phyloP scores from a whole-genome alignment of 2,888 invertebrate genomes.

The Dynastes grantii region DNA sequence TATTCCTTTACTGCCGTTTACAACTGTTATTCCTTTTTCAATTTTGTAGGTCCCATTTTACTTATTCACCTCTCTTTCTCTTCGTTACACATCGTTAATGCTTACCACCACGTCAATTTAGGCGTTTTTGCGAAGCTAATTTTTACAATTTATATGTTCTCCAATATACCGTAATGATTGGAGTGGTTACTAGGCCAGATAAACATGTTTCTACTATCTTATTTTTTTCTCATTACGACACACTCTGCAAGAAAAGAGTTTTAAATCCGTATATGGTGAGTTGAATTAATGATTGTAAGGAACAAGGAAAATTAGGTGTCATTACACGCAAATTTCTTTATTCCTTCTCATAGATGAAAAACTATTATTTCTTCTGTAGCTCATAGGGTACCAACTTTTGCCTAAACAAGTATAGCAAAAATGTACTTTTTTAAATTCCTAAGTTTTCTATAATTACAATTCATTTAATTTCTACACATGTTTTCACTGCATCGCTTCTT shows the following conservation, averaged over 20 bases:
- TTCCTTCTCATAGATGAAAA: background rate
- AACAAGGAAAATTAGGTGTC: background rate
- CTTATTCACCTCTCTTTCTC: conserved; percentile 14
- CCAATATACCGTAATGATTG: conserved; percentile 9
- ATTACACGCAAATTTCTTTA: background rate
- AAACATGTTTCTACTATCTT: background rate
- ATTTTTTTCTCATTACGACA: background rate
- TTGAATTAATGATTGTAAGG: conserved; percentile 8
- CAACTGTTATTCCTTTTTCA: conserved; percentile 13
- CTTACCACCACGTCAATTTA: conserved; percentile 8
- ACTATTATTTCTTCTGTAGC: too few species aligned
- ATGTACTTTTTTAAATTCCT: too few species aligned
- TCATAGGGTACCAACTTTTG: too few species aligned
- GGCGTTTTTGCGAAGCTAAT: conserved; percentile 23
- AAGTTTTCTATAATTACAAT: too few species aligned
- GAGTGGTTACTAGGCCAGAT: background rate
- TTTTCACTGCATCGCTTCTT: too few species aligned
- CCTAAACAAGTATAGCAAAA: too few species aligned
- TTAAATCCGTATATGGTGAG: background rate
- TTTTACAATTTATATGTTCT: conserved; percentile 35
- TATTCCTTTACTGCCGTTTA: conserved; percentile 4
- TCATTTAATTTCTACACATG: too few species aligned
- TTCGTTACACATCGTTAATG: conserved; percentile 43
- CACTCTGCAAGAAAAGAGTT: background rate
- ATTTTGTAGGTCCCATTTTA: conserved; percentile 27